Conservation (phyloP, 2,797 vertebrate genomes). For the Pagetopsis macropterus region DNA sequence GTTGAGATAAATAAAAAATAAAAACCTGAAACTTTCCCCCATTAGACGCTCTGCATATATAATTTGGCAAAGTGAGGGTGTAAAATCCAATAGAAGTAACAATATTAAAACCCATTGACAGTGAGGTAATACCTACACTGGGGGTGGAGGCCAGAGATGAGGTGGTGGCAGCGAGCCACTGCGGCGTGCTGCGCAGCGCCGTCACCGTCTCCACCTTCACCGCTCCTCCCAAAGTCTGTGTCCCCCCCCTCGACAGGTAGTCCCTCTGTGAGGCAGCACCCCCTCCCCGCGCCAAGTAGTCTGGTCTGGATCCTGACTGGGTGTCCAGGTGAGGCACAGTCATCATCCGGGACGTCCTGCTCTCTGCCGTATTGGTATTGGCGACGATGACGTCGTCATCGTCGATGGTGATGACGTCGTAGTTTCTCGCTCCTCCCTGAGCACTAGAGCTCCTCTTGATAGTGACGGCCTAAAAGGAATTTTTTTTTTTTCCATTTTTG, state of each 20-base stretch:
- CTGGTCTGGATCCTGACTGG: slow-evolving; percentile 75
- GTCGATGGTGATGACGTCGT: slow-evolving; percentile 80
- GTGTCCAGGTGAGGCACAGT: slow-evolving; percentile 60
- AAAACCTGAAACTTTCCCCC: no score
- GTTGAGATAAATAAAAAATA: no score
- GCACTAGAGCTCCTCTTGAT: slow-evolving; percentile 80
- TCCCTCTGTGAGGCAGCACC: slow-evolving; percentile 68
- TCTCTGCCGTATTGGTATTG: slow-evolving; percentile 53
- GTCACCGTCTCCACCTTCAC: slow-evolving; percentile 84
- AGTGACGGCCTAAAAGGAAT: slow-evolving; percentile 67
- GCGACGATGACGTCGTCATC: slow-evolving; percentile 62
- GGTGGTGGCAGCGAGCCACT: slow-evolving; percentile 72
- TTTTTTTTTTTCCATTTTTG: neutral
- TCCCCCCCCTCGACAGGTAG: slow-evolving; percentile 85
- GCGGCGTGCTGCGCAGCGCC: slow-evolving; percentile 81
- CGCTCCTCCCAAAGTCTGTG: slow-evolving; percentile 73
- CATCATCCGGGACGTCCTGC: slow-evolving; percentile 56
- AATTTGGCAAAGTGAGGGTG: neutral
- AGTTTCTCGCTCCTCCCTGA: slow-evolving; percentile 73
- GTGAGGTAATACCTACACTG: slow-evolving; percentile 62
- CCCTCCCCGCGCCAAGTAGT: slow-evolving; percentile 86
- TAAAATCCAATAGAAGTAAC: neutral
- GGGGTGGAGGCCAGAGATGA: slow-evolving; percentile 55
- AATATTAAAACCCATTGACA: neutral
- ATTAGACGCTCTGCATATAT: no score